Evolutionary conservation across 2,113 vertebrate species (phyloP), one percentile per base, ranked within the genome.

Genomic region (Clarias magur): DNA sequence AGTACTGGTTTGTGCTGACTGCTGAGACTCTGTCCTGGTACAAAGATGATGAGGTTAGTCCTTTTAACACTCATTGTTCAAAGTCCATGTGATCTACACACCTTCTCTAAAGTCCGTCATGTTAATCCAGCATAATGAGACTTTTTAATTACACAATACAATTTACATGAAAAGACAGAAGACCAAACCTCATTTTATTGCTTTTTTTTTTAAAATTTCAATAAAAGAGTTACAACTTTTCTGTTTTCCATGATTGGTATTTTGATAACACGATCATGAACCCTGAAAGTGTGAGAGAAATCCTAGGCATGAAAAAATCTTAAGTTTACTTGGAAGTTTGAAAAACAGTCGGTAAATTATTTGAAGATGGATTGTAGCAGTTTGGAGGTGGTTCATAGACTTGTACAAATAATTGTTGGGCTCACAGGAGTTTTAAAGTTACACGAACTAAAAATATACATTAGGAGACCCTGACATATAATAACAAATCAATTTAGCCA

Each of bases 11-110:
- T 87, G 96, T 98, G 84, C 94, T 99, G 89, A 98, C 97, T 0
- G 97, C 97, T 0, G 97, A 99, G 93, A 97, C 96, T 23, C 94
- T 99, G 80, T 98, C 97, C 88, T 99, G 97, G 97, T 99, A 99
- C 94, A 98, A 99, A 88, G 97, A 99, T 2, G 97, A 99, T 0
- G 97, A 98, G 96, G 97, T 98, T 84, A 93, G 95, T 81, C 59
- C 10, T 42, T 76, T 59, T 34, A 34, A 3, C 67, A 56, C 9
- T 21, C 27, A 4, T 76, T 59, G 4, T 2, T 30, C 30, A 57
- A n/a, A 48, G 21, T n/a, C 4, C 6, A 78, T 56, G 53, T 25
- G 2, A 56, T 78, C 48, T 75, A 27, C 13, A 56, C 75, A 78
- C 48, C 4, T 60, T 60, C 17, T 73, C 48, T n/a, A 7, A 25